Evolutionary conservation across 2,113 vertebrate genomes (phyloP).

Genomic region (Penelope pileata): DNA sequence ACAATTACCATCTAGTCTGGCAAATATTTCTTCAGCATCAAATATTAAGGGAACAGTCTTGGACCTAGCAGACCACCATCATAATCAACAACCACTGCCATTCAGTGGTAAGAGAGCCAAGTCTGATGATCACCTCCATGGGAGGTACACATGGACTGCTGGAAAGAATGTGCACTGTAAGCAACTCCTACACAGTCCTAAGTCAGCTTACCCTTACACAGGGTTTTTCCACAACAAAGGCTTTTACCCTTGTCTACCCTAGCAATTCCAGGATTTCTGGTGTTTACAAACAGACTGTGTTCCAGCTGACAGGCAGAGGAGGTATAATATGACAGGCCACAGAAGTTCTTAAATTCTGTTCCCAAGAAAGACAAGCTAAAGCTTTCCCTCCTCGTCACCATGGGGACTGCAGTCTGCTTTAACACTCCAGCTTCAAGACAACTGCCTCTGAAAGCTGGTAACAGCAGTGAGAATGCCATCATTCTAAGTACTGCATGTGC

Average conservation of each 20-base stretch:
- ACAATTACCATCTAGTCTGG: not conserved
- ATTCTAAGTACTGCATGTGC: not conserved
- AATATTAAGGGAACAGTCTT: not conserved
- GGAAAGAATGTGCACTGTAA: not conserved
- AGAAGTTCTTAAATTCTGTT: not conserved
- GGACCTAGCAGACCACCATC: not conserved
- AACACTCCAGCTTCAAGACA: conserved; percentile 17
- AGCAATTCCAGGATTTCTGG: not conserved
- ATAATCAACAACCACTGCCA: not conserved
- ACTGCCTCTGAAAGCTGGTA: not conserved
- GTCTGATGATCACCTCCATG: conserved; percentile 27
- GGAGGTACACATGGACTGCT: conserved; percentile 10
- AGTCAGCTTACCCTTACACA: not conserved
- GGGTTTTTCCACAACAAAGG: not conserved
- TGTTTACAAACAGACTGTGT: not conserved
- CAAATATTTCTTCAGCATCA: conserved; percentile 8
- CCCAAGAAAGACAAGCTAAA: not conserved
- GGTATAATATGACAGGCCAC: not conserved
- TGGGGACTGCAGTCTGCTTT: conserved; percentile 48
- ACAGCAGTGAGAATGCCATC: not conserved
- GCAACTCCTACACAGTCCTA: not conserved
- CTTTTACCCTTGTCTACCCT: not conserved
- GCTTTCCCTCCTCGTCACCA: conserved; percentile 20
- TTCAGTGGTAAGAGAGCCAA: not conserved
- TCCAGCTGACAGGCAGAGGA: not conserved